phyloP scores from a whole-genome alignment of 2,888 invertebrate species.

The Neoitamus cyanurus region DNA sequence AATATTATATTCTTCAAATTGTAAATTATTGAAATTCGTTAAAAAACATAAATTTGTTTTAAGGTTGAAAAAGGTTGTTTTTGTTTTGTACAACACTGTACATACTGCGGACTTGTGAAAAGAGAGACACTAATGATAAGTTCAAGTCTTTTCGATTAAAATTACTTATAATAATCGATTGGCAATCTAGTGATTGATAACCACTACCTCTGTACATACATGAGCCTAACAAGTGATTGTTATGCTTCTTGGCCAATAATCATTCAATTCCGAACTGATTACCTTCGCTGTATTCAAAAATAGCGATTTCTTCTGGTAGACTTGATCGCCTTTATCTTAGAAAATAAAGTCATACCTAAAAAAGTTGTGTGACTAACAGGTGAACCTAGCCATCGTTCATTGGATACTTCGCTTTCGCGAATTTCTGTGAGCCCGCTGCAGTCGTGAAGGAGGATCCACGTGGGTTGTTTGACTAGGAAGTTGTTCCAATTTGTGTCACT shows the following conservation, averaged over 20 bases:
- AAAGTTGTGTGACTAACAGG: not conserved
- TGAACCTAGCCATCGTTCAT: not conserved
- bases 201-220: too few relatives aligned
- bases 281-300: not conserved
- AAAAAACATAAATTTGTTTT: too few relatives aligned
- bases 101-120: too few relatives aligned
- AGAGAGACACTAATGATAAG: not conserved
- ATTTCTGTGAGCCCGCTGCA: not conserved
- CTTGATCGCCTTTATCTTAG: not conserved
- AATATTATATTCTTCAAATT: too few relatives aligned
- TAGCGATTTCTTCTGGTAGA: not conserved
- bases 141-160: not conserved
- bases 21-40: too few relatives aligned
- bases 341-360: not conserved
- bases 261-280: not conserved
- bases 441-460: not conserved
- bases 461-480: not conserved
- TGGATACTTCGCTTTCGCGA: not conserved
- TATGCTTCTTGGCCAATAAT: not conserved
- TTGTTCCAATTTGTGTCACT: not conserved
- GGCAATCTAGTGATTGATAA: too few relatives aligned
- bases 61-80: too few relatives aligned
- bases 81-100: too few relatives aligned
- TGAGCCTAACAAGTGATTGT: too few relatives aligned
- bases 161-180: not conserved